Conservation (phyloP, 2,797 vertebrate species). For the Falco biarmicus region DNA sequence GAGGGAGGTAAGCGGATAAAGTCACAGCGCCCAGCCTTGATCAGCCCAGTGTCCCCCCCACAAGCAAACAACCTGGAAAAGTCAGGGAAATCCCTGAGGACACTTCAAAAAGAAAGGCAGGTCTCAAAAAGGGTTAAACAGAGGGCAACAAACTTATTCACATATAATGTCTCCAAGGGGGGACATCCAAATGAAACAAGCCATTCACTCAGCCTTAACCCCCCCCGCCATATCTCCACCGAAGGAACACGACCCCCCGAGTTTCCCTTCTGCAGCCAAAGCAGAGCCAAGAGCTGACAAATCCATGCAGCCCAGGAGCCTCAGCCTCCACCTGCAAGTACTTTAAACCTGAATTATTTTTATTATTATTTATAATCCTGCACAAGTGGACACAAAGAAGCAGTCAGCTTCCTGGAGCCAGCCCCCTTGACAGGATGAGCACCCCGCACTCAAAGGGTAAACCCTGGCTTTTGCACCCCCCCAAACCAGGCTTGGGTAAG, state of each 20-base stretch:
- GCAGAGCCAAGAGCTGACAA: background rate
- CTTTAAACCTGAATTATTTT: background rate
- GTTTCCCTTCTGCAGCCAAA: background rate
- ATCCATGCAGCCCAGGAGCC: background rate
- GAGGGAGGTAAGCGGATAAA: background rate
- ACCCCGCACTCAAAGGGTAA: background rate
- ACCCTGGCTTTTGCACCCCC: background rate
- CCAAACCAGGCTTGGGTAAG: slow-evolving; percentile 26
- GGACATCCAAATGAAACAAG: background rate
- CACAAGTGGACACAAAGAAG: background rate
- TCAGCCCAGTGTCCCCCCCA: background rate
- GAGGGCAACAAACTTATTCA: background rate
- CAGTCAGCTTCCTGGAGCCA: background rate
- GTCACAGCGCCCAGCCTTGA: background rate
- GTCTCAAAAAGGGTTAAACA: background rate
- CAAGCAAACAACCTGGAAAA: background rate
- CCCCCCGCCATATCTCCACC: rapidly evolving
- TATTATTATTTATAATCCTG: background rate
- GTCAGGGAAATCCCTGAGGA: background rate
- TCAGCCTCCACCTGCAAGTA: background rate
- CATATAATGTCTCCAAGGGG: background rate
- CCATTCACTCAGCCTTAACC: background rate
- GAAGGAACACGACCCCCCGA: background rate
- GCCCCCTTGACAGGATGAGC: background rate
- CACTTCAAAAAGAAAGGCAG: background rate